Percentiles rank a stretch among this genome's conserved stretches.
These are phyloP conservation scores for Urosaurus nigricauda DNA, from an alignment of 2,797 vertebrate genomes.

Conservation along the genomic window DNA sequence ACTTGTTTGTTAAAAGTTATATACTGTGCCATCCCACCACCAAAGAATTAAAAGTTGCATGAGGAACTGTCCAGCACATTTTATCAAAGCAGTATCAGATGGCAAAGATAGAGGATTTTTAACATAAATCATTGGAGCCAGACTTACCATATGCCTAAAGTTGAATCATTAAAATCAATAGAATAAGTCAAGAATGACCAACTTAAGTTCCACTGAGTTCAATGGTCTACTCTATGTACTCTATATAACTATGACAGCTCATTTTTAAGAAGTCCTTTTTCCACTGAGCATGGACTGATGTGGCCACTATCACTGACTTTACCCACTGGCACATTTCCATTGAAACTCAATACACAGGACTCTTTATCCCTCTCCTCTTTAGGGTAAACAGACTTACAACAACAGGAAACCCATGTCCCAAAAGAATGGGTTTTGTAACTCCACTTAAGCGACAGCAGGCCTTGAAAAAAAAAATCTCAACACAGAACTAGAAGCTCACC, in stretches of 20 bases:
- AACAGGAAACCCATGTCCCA: not conserved
- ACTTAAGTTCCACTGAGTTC: not conserved
- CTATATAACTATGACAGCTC: not conserved
- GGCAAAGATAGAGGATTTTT: rapidly evolving
- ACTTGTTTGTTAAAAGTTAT: not conserved
- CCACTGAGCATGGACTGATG: not conserved
- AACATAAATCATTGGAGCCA: not conserved
- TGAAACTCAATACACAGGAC: not conserved
- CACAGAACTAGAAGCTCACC: not conserved
- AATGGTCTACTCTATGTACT: not conserved
- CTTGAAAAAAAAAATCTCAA: not conserved
- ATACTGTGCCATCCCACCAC: not conserved
- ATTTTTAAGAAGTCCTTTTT: not conserved
- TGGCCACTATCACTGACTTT: not conserved
- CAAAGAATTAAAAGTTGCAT: not conserved
- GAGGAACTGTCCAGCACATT: constrained; percentile 41
- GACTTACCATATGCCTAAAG: not conserved
- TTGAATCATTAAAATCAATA: not conserved
- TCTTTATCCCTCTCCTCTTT: not conserved
- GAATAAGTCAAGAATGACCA: not conserved
- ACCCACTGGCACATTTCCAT: not conserved
- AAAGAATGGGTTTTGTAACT: not conserved
- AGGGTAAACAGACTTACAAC: not conserved
- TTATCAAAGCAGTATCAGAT: rapidly evolving
- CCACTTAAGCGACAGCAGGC: not conserved